Conservation (phyloP, 53 echinoderm and acorn worm species). For the Echinarachnius parma region DNA sequence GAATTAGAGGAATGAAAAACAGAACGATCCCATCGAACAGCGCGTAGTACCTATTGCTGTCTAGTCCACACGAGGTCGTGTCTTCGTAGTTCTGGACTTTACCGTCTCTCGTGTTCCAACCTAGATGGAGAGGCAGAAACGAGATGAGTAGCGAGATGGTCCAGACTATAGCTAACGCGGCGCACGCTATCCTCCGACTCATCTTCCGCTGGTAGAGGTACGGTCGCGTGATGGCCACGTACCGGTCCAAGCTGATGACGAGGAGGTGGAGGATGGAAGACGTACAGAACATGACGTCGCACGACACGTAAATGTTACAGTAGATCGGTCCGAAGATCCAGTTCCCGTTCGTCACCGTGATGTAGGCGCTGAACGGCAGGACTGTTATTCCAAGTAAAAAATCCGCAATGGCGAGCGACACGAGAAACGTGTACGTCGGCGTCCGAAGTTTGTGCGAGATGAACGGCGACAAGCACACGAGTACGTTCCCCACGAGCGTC, state of each 20-base stretch:
- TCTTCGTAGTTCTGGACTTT: slow-evolving; percentile 66
- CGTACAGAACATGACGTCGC: slow-evolving; percentile 88
- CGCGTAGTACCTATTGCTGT: slow-evolving; percentile 54
- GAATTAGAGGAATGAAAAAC: slow-evolving; percentile 70
- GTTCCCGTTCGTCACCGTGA: slow-evolving; percentile 35
- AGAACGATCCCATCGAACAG: slow-evolving; percentile 79
- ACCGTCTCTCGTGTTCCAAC: slow-evolving; percentile 70
- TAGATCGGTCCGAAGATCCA: slow-evolving; percentile 70
- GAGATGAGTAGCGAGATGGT: slow-evolving; percentile 70
- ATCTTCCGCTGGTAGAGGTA: slow-evolving; percentile 74
- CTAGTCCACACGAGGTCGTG: slow-evolving; percentile 48
- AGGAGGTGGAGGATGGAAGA: slow-evolving; percentile 85
- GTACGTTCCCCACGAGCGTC: slow-evolving; percentile 71
- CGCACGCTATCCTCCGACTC: slow-evolving; percentile 57
- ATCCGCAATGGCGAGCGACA: slow-evolving; percentile 81
- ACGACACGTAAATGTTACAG: slow-evolving; percentile 89
- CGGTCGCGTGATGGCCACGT: slow-evolving; percentile 82
- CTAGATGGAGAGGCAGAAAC: slow-evolving; percentile 79
- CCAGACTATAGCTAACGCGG: slow-evolving; percentile 64
- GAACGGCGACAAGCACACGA: slow-evolving; percentile 79
- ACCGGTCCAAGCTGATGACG: slow-evolving; percentile 79
- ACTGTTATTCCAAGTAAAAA: slow-evolving; percentile 75
- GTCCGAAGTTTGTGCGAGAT: slow-evolving; percentile 76
- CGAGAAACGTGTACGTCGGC: slow-evolving; percentile 77
- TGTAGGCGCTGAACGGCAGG: slow-evolving; percentile 73